Evolutionary conservation across 1,140 invertebrate genomes (phyloP).

Genomic region (Gerris buenoi): DNA sequence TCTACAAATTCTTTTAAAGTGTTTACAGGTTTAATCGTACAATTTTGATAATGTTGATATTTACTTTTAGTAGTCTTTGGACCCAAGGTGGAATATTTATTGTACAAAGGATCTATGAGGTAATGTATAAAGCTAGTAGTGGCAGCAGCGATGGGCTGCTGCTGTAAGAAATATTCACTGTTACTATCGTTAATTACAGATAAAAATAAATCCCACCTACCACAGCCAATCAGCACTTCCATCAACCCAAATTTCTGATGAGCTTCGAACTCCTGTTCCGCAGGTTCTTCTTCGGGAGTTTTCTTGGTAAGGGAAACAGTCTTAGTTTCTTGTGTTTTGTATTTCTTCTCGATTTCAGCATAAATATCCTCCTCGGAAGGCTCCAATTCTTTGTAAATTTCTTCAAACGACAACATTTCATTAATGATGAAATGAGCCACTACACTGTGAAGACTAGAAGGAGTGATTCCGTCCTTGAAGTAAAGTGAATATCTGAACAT

Average conservation of each 20-base stretch:
- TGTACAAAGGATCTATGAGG: constrained; percentile 77
- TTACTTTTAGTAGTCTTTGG: background rate
- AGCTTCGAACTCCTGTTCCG: constrained; percentile 37
- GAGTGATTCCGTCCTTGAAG: constrained; percentile 41
- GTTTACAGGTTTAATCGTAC: background rate
- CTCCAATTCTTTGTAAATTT: constrained; percentile 67
- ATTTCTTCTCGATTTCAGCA: constrained; percentile 32
- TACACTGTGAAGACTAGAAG: constrained; percentile 69
- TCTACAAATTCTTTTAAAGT: background rate
- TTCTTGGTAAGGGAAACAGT: constrained; percentile 5
- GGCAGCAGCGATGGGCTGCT: constrained; percentile 60
- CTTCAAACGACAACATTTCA: constrained; percentile 65
- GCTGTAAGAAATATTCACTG: constrained; percentile 59
- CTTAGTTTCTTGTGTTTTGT: constrained; percentile 21
- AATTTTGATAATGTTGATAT: background rate
- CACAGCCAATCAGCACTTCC: constrained; percentile 73
- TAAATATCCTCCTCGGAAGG: constrained; percentile 50
- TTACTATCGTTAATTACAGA: constrained; percentile 66
- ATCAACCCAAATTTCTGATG: constrained; percentile 92
- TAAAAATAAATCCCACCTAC: constrained; percentile 75
- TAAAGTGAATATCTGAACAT: constrained; percentile 73
- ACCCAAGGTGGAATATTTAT: constrained; percentile 37
- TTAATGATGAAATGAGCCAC: constrained; percentile 81
- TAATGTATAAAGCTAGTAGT: constrained; percentile 68
- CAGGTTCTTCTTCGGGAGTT: background rate